A percentile compares a stretch with the other conserved stretches of the same genome.
Conservation (phyloP, 1,140 invertebrate genomes). For the Lamellibrachia luymesi region DNA sequence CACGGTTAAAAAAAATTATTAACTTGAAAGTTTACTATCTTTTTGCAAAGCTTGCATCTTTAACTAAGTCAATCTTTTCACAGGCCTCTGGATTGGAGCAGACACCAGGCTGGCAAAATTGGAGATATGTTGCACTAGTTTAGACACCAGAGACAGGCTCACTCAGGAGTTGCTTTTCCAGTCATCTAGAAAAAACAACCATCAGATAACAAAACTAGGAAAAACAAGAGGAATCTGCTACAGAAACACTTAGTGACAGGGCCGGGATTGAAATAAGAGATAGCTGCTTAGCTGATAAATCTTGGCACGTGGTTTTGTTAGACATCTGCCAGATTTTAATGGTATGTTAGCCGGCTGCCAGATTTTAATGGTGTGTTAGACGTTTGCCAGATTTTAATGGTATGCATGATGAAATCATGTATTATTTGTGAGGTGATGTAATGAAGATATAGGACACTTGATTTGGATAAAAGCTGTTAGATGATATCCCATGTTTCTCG, state of each 20-base stretch:
- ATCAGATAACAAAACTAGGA: background rate
- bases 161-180: background rate
- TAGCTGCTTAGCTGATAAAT: background rate
- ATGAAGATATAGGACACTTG: background rate
- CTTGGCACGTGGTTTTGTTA: background rate
- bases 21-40: background rate
- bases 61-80: background rate
- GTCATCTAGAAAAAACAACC: background rate
- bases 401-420: background rate
- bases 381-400: background rate
- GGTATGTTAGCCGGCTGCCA: background rate
- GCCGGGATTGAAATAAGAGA: background rate
- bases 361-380: background rate
- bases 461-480: background rate
- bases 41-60: background rate
- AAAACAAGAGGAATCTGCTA: background rate
- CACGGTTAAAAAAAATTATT: background rate
- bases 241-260: background rate
- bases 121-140: background rate
- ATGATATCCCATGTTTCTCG: background rate
- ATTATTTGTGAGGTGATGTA: background rate
- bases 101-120: background rate
- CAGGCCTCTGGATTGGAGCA: background rate
- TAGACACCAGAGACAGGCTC: background rate
- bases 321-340: background rate